Percentiles rank a stretch among this genome's conserved stretches.
phyloP scores from a whole-genome alignment of 1,140 invertebrate species.

The Drosophila biarmipes region DNA sequence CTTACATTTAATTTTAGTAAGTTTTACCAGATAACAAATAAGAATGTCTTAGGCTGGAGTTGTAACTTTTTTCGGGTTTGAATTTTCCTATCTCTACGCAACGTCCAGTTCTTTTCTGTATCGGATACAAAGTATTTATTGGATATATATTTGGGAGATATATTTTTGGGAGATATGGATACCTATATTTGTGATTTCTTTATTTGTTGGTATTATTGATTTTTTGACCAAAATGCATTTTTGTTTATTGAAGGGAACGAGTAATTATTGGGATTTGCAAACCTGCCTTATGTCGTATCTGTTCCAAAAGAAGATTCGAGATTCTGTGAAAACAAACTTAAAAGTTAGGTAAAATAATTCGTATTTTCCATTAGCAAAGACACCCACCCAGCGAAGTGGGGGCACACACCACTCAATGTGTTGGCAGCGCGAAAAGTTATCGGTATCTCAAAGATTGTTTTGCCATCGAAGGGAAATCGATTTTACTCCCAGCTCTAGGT shows the following conservation, averaged over 20 bases:
- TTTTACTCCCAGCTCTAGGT: not conserved
- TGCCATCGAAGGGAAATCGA: not conserved
- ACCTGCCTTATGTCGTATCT: no score
- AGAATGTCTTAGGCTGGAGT: not conserved
- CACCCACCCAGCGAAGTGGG: no score
- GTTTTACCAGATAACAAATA: not conserved
- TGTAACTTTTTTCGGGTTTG: not conserved
- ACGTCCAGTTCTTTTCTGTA: not conserved
- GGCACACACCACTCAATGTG: not conserved
- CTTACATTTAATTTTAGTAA: not conserved
- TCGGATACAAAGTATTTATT: no score
- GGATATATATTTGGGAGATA: no score
- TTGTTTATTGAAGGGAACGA: not conserved
- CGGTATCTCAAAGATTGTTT: not conserved
- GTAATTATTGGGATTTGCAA: not conserved
- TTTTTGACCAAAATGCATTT: not conserved
- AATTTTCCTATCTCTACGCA: not conserved
- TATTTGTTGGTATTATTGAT: no score
- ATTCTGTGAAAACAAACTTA: no score
- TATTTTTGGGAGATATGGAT: no score
- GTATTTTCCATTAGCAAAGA: no score
- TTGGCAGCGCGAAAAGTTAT: not conserved
- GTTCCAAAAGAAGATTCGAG: no score
- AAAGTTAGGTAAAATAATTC: no score
- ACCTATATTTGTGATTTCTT: no score